Evolutionary conservation across 2,888 invertebrate species (phyloP).

Genomic region (Dynastes hyllus): DNA sequence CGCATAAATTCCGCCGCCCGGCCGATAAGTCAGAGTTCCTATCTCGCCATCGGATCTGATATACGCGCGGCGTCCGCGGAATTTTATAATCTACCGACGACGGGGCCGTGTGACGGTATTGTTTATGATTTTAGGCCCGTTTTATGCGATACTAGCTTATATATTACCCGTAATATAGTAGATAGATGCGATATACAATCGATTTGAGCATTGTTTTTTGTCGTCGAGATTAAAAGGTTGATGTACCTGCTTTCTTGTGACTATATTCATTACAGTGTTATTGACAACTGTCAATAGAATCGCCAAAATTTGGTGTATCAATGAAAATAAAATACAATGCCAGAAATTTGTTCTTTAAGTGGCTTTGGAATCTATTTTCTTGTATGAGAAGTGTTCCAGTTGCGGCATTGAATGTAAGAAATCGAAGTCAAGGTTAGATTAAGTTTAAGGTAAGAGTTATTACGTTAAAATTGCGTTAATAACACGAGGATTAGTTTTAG

Average conservation of each 20-base stretch:
- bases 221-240: not conserved
- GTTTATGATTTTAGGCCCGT: not conserved
- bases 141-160: not conserved
- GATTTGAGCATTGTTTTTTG: not conserved
- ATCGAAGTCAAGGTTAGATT: no score
- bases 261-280: not conserved
- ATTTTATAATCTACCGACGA: not conserved
- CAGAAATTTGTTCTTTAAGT: no score
- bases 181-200: not conserved
- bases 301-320: no score
- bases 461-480: no score
- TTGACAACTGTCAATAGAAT: no score
- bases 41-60: conserved; percentile 3
- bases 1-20: conserved; percentile 1
- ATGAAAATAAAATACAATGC: no score
- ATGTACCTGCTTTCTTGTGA: not conserved
- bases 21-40: not conserved
- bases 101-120: not conserved
- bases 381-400: no score
- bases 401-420: no score
- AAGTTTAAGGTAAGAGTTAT: no score
- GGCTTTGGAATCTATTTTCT: no score
- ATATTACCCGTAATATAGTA: not conserved
- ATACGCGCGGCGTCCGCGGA: not conserved
- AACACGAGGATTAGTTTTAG: no score